Evolutionary conservation across 2,888 invertebrate genomes (phyloP), one percentile per base, ranked within the genome.

Genomic region (Entomobrya multifasciata): DNA sequence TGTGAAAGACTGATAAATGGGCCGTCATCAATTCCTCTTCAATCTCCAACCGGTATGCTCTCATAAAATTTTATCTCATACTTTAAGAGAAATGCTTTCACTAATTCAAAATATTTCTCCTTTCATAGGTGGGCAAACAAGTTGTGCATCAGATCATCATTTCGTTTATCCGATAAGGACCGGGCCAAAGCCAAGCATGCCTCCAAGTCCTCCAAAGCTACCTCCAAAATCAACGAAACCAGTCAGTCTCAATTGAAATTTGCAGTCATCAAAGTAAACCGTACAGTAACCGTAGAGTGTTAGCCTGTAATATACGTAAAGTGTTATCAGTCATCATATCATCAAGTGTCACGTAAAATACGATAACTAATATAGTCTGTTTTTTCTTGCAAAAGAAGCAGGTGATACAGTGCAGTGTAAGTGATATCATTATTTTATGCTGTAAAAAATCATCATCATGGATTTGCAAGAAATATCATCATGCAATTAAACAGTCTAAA

Each of bases 1-100:
- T 84, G 80, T 72, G 88, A 88, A 89, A 90, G 90, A 89, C 88
- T 90, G 89, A 90, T 83, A 41, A 90, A 89, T 72, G 90, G 90
- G 47, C 90, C 90, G 76, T 87, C 78, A 81, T 15, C 81, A 52
- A 74, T 80, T 87, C 82, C 88, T 47, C 44, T 81, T 25, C 83
- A 88, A 62, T 89, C 89, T 55, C 88, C 89, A 52, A 83, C 47
- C 27, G 84, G 87, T 88, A 81, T n/a, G n/a, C 36, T 6, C 36
- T 6, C 8, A 36, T 36, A 8, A 36, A 65, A 3, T 41, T 67
- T 44, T 10, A 6, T 57, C 20, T 47, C 4, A 41, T 44, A 57
- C 10, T 65, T 20, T 1, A 17, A 6, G 55, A 6, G 55, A 2
- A 20, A 20, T 67, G 2, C 3, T 57, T 57, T 8, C 13, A 13